These are phyloP conservation scores for Poliocrania exsul DNA, from an alignment of 2,797 vertebrate genomes.

Conservation along the genomic window DNA sequence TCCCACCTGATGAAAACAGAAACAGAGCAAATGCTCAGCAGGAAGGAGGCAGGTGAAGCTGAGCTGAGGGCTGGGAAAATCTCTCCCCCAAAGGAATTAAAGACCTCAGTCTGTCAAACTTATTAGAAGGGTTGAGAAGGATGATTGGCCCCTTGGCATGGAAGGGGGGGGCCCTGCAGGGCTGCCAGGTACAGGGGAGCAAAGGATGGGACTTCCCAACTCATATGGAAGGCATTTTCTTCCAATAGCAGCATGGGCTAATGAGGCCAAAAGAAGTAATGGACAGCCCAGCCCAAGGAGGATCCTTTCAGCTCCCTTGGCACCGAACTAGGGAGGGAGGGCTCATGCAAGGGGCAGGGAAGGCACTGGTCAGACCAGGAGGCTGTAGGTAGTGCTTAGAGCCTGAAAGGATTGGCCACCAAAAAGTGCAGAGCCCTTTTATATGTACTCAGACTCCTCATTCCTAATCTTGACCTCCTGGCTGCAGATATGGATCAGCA, in stretches of 20 bases:
- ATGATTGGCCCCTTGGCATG: not conserved
- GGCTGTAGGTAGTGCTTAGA: not conserved
- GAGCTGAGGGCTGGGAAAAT: not conserved
- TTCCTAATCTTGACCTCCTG: not conserved
- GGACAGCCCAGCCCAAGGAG: rapidly evolving
- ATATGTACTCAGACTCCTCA: not conserved
- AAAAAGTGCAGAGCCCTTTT: not conserved
- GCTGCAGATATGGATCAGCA: not conserved
- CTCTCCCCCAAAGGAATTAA: not conserved
- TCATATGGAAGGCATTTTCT: not conserved
- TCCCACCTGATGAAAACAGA: not conserved
- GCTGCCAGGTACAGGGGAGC: too few relatives aligned
- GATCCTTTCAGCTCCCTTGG: too few relatives aligned
- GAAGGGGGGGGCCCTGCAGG: not conserved
- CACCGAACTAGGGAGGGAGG: rapidly evolving
- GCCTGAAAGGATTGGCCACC: not conserved
- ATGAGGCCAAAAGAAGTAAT: rapidly evolving
- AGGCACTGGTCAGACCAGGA: not conserved
- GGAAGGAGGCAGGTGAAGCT: not conserved
- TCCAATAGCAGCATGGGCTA: rapidly evolving
- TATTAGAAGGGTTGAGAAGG: not conserved
- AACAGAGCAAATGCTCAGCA: not conserved
- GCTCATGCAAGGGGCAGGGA: not conserved
- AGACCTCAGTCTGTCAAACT: not conserved
- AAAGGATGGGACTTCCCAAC: rapidly evolving